phyloP scores from a whole-genome alignment of 2,888 invertebrate genomes.

The Campopleginae sp. region DNA sequence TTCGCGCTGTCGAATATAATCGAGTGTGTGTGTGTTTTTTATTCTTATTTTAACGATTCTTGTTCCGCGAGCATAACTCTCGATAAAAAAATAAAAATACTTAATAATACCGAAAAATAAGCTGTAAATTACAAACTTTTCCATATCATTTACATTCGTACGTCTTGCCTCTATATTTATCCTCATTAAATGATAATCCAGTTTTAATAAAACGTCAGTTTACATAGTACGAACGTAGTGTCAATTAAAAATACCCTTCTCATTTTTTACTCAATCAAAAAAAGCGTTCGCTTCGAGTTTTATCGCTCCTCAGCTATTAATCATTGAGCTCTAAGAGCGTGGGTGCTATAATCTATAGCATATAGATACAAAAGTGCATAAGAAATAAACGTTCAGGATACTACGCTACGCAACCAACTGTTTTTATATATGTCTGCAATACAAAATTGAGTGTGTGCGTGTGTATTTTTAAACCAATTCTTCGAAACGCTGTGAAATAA shows the following conservation, averaged over 20 bases:
- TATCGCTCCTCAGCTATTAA: conserved; percentile 14
- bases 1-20: conserved; percentile 5
- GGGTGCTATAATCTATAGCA: conserved; percentile 13
- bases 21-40: conserved; percentile 7
- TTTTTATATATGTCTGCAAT: neutral
- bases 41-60: neutral
- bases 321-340: conserved; percentile 3
- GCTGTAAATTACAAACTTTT: neutral
- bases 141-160: neutral
- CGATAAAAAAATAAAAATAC: neutral
- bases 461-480: neutral
- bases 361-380: conserved; percentile 11
- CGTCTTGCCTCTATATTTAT: neutral
- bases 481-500: neutral
- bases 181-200: neutral
- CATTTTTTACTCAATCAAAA: neutral
- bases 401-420: neutral
- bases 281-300: neutral
- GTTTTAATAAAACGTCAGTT: neutral
- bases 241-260: neutral
- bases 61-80: neutral
- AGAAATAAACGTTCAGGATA: conserved; percentile 6
- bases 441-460: neutral
- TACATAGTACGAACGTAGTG: neutral
- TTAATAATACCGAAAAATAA: neutral